Evolutionary conservation across 1,140 invertebrate genomes (phyloP).

Genomic region (Physella acuta): DNA sequence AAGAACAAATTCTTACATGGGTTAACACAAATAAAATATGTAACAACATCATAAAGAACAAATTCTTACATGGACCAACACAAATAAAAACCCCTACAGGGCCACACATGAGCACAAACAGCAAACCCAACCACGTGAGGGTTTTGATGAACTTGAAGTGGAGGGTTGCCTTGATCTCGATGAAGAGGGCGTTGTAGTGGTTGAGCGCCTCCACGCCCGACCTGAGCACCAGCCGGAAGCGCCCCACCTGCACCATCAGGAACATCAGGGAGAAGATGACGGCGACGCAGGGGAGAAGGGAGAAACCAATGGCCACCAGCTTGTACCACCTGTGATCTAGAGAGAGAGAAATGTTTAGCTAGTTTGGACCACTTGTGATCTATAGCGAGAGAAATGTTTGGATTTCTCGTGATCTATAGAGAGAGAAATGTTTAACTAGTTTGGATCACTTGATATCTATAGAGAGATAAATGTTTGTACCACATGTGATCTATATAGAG

Average conservation of each 20-base stretch:
- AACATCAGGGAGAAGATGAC: conserved; percentile 3
- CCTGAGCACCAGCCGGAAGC: neutral
- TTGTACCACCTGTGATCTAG: conserved; percentile 4
- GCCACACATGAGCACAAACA: neutral
- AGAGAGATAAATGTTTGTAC: too few species aligned
- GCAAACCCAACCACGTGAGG: neutral
- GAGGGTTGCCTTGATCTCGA: neutral
- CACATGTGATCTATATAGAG: too few species aligned
- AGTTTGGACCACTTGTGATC: too few species aligned
- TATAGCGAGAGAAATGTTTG: too few species aligned
- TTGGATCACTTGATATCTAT: too few species aligned
- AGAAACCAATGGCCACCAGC: neutral
- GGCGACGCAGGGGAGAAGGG: neutral
- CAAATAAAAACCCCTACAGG: neutral
- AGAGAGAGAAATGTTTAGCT: neutral
- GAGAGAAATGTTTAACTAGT: too few species aligned
- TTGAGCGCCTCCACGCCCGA: neutral
- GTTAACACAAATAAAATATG: neutral
- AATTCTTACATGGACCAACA: conserved; percentile 5
- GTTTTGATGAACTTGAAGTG: conserved; percentile 4
- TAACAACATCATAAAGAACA: neutral
- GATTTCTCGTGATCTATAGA: neutral
- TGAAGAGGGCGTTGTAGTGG: conserved; percentile 7
- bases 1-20: neutral
- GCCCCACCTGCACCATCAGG: neutral